A percentile compares a stretch with the other conserved stretches of the same genome.
Evolutionary conservation across 2,113 vertebrate species (phyloP).

Genomic region (Phrynosoma platyrhinos): DNA sequence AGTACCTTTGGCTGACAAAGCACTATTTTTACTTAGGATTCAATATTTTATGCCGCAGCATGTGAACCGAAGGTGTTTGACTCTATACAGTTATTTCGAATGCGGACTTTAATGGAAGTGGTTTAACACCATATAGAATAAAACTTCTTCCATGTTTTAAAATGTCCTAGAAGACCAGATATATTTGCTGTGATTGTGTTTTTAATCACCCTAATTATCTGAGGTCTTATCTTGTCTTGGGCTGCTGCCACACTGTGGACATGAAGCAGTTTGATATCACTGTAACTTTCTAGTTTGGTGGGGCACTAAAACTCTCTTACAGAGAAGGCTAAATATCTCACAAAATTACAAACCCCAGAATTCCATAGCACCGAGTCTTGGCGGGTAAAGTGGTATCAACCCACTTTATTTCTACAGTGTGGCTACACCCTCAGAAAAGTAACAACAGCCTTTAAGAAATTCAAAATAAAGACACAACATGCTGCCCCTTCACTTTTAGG

Average conservation of each 20-base stretch:
- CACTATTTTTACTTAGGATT: constrained; percentile 62
- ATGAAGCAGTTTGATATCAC: no score
- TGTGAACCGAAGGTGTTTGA: constrained; percentile 47
- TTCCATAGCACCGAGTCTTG: no score
- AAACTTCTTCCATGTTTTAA: constrained; percentile 10
- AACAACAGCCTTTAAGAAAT: background rate
- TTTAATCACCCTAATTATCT: constrained; percentile 1
- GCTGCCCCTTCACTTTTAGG: background rate
- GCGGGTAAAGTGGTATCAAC: no score
- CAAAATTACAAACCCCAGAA: no score
- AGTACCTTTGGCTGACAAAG: constrained; percentile 58
- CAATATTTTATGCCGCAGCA: constrained; percentile 54
- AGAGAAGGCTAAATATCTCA: no score
- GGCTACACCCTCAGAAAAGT: background rate
- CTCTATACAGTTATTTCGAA: constrained; percentile 1
- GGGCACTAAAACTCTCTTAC: no score
- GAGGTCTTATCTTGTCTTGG: background rate
- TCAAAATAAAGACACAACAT: background rate
- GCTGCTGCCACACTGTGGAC: no score
- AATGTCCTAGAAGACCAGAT: constrained; percentile 23
- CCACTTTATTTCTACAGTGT: no score
- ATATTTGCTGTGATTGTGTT: constrained; percentile 23
- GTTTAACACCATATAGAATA: constrained; percentile 30
- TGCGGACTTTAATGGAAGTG: constrained; percentile 25
- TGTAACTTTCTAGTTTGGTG: no score